These are phyloP conservation scores for Melanostoma mellinum DNA, from an alignment of 2,888 invertebrate genomes.

Conservation along the genomic window DNA sequence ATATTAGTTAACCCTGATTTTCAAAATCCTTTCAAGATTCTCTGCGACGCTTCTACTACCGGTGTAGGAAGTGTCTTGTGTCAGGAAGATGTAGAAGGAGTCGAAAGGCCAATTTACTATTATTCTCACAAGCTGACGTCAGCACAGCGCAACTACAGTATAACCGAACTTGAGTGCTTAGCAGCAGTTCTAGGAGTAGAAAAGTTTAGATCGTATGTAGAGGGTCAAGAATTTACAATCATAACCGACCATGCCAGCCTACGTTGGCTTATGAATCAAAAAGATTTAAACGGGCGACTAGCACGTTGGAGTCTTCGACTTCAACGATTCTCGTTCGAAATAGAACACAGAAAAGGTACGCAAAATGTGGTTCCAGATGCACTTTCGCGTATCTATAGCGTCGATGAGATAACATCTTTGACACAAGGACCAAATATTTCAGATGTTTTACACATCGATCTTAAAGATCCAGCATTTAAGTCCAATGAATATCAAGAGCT, in stretches of 20 bases:
- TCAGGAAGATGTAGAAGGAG: conserved; percentile 19
- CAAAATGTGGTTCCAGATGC: conserved; percentile 3
- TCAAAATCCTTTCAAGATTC: conserved; percentile 28
- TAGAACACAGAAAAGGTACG: background rate
- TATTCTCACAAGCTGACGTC: conserved; percentile 35
- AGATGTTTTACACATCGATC: too few relatives aligned
- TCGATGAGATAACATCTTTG: too few relatives aligned
- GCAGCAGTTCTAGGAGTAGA: conserved; percentile 47
- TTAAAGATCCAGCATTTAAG: too few relatives aligned
- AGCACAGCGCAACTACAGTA: conserved; percentile 42
- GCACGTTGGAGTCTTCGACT: too few relatives aligned
- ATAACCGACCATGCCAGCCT: conserved; percentile 28
- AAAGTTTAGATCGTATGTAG: conserved; percentile 52
- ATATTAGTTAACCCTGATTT: conserved; percentile 43
- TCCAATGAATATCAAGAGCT: too few relatives aligned
- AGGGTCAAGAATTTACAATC: conserved; percentile 29
- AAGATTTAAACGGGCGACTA: too few relatives aligned
- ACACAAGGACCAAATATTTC: too few relatives aligned
- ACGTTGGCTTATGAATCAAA: background rate
- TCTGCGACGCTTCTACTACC: conserved; percentile 40
- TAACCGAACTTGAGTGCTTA: conserved; percentile 52
- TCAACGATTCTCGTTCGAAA: background rate
- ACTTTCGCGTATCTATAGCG: background rate
- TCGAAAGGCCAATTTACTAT: conserved; percentile 27
- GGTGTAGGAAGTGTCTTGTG: conserved; percentile 45